Evolutionary conservation across 1,140 invertebrate species (phyloP), one percentile per base, ranked within the genome.

Genomic region (Ooceraea biroi): DNA sequence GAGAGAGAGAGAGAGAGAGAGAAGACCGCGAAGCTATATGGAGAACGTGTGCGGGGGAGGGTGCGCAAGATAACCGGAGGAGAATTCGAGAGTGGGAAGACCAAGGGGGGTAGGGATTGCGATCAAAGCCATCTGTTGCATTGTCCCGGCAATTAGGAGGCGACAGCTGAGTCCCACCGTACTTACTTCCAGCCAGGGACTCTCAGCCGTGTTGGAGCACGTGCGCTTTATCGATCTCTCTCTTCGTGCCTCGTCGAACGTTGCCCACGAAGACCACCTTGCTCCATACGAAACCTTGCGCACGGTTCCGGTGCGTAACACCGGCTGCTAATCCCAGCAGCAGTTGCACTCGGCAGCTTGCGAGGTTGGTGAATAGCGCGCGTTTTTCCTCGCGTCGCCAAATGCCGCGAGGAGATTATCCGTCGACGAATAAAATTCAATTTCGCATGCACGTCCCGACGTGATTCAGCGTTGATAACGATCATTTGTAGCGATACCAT

Each of bases 41-140:
- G 36, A 36, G 36, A 36, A 7, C 36, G 36, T 2, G 36, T 36
- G 36, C 36, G 36, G 36, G 36, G 36, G 36, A 36, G 36, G 36
- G 36, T 36, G 36, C 36, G 36, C 36, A 7, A 7, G 36, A 36
- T 7, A 36, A 7, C 36, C 48, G 83, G 85, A 88, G 80, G 83
- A 86, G 88, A 88, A 88, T 87, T 85, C 74, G 65, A 57, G 65
- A 71, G 76, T 44, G 90, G 85, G 90, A 87, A 87, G 89, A 88
- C 85, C 72, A 60, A 11, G 77, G 7, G 58, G 85, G 66, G 89
- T 88, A 91, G 93, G 92, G 85, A 90, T 94, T 91, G 93, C 93
- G 93, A 94, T 94, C 94, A 94, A 94, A 94, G 92, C 93, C 94
- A 94, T 94, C 94, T 94, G 94, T 94, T 94, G 94, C 94, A 94